Percentiles rank a stretch among this genome's conserved stretches.
phyloP scores from a whole-genome alignment of 2,888 invertebrate species.

The Acronicta psi region DNA sequence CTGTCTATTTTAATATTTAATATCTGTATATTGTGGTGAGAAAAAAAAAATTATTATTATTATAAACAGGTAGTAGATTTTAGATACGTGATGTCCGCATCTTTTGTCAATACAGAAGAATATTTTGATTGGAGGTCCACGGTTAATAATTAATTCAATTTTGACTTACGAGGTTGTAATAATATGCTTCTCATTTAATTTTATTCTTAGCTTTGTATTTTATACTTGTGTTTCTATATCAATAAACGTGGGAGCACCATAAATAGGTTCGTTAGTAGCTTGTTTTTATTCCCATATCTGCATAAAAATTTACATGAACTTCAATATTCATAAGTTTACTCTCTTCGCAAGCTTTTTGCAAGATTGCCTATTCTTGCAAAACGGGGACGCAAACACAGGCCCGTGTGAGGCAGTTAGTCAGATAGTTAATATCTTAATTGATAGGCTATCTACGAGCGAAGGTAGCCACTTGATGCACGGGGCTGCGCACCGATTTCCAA shows the following conservation, averaged over 20 bases:
- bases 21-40: no score
- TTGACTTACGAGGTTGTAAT: no score
- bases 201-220: background rate
- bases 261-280: constrained; percentile 1
- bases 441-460: constrained; percentile 6
- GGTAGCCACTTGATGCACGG: constrained; percentile 18
- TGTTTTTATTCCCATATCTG: constrained; percentile 25
- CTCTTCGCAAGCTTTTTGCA: constrained; percentile 23
- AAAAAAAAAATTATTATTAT: no score
- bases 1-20: no score
- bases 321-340: constrained; percentile 44
- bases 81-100: no score
- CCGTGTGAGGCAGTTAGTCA: constrained; percentile 16
- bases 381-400: constrained; percentile 10
- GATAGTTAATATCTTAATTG: constrained; percentile 44
- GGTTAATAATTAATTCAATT: no score
- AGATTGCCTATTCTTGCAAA: constrained; percentile 18
- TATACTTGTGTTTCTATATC: background rate
- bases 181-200: no score
- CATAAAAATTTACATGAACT: constrained; percentile 27
- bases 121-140: no score
- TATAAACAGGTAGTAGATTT: no score
- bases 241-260: constrained; percentile 21
- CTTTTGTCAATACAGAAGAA: no score
- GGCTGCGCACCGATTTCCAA: constrained; percentile 37